These are phyloP conservation scores for Criorhina ranunculi DNA, from an alignment of 2,888 invertebrate species.

Conservation along the genomic window DNA sequence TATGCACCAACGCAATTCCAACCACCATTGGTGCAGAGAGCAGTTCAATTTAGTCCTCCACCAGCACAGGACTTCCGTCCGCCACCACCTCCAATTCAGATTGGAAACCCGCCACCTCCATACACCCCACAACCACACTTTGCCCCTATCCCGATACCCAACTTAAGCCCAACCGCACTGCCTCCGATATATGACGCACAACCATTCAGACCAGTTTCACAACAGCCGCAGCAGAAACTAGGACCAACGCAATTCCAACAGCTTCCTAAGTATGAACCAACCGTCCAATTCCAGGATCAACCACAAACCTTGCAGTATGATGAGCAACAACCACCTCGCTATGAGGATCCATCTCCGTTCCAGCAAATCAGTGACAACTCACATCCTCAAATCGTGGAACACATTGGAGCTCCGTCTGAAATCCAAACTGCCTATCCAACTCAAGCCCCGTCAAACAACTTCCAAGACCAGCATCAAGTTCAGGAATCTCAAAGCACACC, in stretches of 20 bases:
- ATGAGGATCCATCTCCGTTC: slow-evolving; percentile 26
- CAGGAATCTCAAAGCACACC: slow-evolving; percentile 47
- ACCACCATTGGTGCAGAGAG: slow-evolving; percentile 69
- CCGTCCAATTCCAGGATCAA: slow-evolving; percentile 50
- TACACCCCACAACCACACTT: slow-evolving; percentile 78
- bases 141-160: slow-evolving; percentile 87
- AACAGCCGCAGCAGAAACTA: slow-evolving; percentile 63
- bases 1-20: slow-evolving; percentile 67
- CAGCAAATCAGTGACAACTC: slow-evolving; percentile 60
- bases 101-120: slow-evolving; percentile 70
- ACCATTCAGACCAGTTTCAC: slow-evolving; percentile 84
- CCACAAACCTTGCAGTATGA: slow-evolving; percentile 79
- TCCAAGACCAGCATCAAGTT: slow-evolving; percentile 24
- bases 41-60: slow-evolving; percentile 65
- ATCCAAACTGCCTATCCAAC: slow-evolving; percentile 77
- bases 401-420: slow-evolving; percentile 81
- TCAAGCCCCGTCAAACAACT: slow-evolving; percentile 50
- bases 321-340: slow-evolving; percentile 39
- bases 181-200: slow-evolving; percentile 88
- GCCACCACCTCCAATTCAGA: slow-evolving; percentile 47
- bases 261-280: slow-evolving; percentile 78
- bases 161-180: slow-evolving; percentile 87
- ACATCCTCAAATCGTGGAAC: slow-evolving; percentile 76
- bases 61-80: slow-evolving; percentile 59
- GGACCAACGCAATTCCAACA: slow-evolving; percentile 81